phyloP scores from a whole-genome alignment of 2,888 invertebrate genomes.

The Cerastis rubricosa region DNA sequence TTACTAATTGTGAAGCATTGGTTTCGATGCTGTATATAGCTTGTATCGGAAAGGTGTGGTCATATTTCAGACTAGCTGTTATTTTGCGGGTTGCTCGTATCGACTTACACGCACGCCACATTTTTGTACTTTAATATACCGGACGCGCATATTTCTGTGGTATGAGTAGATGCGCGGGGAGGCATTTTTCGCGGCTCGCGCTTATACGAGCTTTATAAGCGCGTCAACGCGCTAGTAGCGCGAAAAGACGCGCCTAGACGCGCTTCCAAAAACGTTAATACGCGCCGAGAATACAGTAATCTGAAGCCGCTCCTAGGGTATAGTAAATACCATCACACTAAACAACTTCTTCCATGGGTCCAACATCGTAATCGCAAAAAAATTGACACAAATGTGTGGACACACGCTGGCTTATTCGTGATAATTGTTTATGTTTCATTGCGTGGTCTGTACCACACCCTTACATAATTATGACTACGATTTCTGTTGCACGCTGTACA shows the following conservation, averaged over 20 bases:
- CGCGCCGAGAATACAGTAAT: neutral
- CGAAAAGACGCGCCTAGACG: neutral
- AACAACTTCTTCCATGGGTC: neutral
- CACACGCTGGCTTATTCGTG: neutral
- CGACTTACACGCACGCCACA: neutral
- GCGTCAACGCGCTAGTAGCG: neutral
- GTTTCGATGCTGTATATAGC: neutral
- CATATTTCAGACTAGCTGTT: neutral
- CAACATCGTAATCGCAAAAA: neutral
- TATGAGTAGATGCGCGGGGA: neutral
- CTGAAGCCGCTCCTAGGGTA: neutral
- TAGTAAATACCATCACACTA: neutral
- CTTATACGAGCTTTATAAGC: too few species aligned
- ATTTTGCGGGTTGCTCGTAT: too few species aligned
- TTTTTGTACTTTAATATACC: neutral
- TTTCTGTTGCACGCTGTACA: neutral
- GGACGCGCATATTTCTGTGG: too few species aligned
- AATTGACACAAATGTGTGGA: neutral
- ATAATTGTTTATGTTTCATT: neutral
- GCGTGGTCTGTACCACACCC: neutral
- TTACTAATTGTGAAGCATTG: conserved; percentile 19
- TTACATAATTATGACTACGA: neutral
- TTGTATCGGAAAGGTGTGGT: neutral
- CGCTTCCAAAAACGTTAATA: neutral
- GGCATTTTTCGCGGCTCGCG: too few species aligned